These are phyloP conservation scores for Acyrthosiphon pisum DNA, from an alignment of 1,140 invertebrate genomes.

Conservation along the genomic window DNA sequence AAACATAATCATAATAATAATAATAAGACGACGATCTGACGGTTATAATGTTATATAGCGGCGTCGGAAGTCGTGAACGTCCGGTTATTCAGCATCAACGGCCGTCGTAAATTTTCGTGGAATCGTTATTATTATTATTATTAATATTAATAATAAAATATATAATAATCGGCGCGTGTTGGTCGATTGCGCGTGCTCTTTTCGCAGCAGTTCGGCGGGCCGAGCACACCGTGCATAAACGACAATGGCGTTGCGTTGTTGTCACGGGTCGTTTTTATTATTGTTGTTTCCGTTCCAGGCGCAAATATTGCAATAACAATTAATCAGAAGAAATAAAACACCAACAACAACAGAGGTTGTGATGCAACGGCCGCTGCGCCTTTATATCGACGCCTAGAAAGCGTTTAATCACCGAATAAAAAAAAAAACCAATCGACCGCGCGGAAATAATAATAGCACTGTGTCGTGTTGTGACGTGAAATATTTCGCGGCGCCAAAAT, in stretches of 20 bases:
- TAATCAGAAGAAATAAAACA: neutral
- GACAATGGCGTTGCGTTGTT: neutral
- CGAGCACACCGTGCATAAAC: neutral
- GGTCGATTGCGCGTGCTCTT: neutral
- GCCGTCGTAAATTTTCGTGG: neutral
- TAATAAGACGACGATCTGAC: neutral
- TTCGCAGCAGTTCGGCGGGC: neutral
- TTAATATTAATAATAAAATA: neutral
- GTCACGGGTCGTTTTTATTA: conserved; percentile 13
- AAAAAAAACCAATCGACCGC: neutral
- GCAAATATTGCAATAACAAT: neutral
- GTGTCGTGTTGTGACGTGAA: neutral
- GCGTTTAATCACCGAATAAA: neutral
- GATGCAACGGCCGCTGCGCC: neutral
- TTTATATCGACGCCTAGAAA: neutral
- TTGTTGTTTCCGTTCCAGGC: neutral
- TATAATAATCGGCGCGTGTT: neutral
- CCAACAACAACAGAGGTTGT: neutral
- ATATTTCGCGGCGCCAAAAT: neutral
- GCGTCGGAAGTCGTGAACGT: neutral
- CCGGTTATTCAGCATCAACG: neutral
- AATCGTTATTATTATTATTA: neutral
- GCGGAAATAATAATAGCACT: conserved; percentile 1
- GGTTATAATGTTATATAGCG: no score
- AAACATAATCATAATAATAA: neutral